Base-by-base conservation (phyloP, 2,113 vertebrate genomes). In the Nannospalax galili region DNA sequence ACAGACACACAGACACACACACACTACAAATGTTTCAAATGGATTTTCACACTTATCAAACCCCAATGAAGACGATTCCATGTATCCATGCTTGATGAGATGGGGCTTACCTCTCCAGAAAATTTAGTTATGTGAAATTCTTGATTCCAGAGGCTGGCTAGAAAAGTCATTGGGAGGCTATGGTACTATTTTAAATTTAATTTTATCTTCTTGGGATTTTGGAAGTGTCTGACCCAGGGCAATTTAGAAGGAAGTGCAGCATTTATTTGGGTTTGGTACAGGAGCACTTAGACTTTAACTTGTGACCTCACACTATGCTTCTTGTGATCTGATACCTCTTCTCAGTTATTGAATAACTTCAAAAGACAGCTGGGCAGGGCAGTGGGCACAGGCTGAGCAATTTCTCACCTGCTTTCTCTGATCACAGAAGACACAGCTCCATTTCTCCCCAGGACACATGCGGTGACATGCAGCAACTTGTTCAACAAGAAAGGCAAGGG, bases 401-500 rank as follows among this genome's bases (percentile, higher is more conserved):
- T 16, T 94, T 97, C 97, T 98, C 97, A 90, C 95, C 91, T 97
- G 82, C 93, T 98, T 92, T 94, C 95, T 91, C 75, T 95, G 62
- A 82, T 97, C 70, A 30, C 77, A 6, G 90, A 48, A 74, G 95
- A 97, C 94, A 75, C 89, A 95, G 26, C 93, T 97, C 91, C 65
- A 96, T 97, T 95, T 97, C 93, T 96, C 92, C 37, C 42, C 64
- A 1, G 88, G 92, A 73, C 37, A 1, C 42, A 93, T 62, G 93
- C 35, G 3, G 95, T 92, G 85, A 75, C 96, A 84, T 95, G 86
- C 93, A 95, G 93, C 15, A 62, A 60, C 93, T 98, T 95, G 81
- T 95, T 97, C 91, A 92, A n/a, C 91, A 89, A 11, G 62, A 72
- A 87, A 80, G 62, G 90, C 94, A 37, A 52, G 87, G 93, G 79